Percentiles rank a stretch among this genome's conserved stretches.
These are phyloP conservation scores for Ctenicera cuprea DNA, from an alignment of 2,888 invertebrate genomes.

Conservation along the genomic window DNA sequence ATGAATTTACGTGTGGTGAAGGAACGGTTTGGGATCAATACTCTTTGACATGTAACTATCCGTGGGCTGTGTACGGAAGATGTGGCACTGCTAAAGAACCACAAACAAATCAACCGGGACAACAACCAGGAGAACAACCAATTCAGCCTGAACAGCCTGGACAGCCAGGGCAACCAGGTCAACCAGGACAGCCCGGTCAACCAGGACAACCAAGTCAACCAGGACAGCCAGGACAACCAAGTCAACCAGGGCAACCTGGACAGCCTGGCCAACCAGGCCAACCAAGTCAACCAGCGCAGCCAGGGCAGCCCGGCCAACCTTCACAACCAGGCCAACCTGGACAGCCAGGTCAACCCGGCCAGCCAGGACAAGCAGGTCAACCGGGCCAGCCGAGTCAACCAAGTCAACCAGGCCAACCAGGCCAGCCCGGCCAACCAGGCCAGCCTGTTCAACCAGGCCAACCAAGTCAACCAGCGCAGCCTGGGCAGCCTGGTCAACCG, in stretches of 20 bases:
- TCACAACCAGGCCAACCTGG: constrained; percentile 50
- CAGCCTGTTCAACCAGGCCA: constrained; percentile 20
- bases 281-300: constrained; percentile 51
- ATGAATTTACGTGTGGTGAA: constrained; percentile 81
- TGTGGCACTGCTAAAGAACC: constrained; percentile 37
- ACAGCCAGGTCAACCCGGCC: constrained; percentile 14
- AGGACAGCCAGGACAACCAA: constrained; percentile 22
- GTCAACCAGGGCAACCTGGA: constrained; percentile 60
- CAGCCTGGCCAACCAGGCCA: constrained; percentile 43
- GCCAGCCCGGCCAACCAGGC: constrained; percentile 56
- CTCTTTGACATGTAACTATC: constrained; percentile 78
- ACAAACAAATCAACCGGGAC: neutral
- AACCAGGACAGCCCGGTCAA: constrained; percentile 55
- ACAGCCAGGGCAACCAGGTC: constrained; percentile 72
- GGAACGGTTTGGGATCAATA: constrained; percentile 82
- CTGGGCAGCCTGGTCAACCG: constrained; percentile 28
- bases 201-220: constrained; percentile 39
- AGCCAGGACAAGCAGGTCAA: constrained; percentile 40
- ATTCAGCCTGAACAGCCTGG: constrained; percentile 13
- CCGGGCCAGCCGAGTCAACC: too few relatives aligned
- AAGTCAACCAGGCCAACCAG: constrained; percentile 56
- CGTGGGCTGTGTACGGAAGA: constrained; percentile 72
- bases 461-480: constrained; percentile 30
- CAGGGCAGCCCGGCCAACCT: constrained; percentile 52
- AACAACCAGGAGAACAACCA: neutral